Base-by-base conservation (phyloP, 2,797 vertebrate species). In the Cephalopachus bancanus region DNA sequence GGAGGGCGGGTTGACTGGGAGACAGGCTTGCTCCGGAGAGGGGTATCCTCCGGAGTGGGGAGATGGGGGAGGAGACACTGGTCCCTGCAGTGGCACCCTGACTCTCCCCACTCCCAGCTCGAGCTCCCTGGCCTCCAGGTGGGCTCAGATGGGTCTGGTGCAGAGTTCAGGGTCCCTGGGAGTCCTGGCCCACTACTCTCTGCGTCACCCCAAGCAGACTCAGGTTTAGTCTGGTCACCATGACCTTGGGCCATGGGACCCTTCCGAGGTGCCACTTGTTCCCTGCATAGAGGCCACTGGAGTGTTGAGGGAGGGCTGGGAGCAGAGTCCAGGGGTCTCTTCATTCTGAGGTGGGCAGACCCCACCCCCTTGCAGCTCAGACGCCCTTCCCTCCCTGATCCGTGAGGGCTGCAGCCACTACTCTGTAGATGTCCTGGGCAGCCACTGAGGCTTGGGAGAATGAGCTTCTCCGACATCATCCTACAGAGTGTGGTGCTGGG, bases 1-100 rank as follows among this genome's bases (percentile, higher is more conserved):
- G 96, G 69, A 95, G 97, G 91, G 76, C 92, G 84, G 92, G 92
- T 78, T 97, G 97, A 96, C 83, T 22, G 85, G 96, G 28, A 95
- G 95, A 78, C 95, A 75, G 96, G 83, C 89, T 97, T 89, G 76
- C 90, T 91, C 96, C 97, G 97, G 98, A 98, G 98, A 37, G 37
- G 3, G 3, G 37, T 37, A 37, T 37, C 37, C 3, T 37, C 37
- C 3, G 37, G 37, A 37, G 37, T 37, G 37, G 37, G 37, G 37
- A 37, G 37, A 37, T 3, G 37, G 37, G 37, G 37, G 37, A 37
- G 37, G 37, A 37, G 51, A 60, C 37, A 1, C 81, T 3, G 60
- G 16, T 15, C 10, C 24, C 5, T 10, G 1, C 0, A 0, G 7
- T 10, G 2, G 69, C 5, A 12, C 5, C 75, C 17, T 19, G 30